These are phyloP conservation scores for Sisor rabdophorus DNA, from an alignment of 2,113 vertebrate genomes.

Conservation along the genomic window DNA sequence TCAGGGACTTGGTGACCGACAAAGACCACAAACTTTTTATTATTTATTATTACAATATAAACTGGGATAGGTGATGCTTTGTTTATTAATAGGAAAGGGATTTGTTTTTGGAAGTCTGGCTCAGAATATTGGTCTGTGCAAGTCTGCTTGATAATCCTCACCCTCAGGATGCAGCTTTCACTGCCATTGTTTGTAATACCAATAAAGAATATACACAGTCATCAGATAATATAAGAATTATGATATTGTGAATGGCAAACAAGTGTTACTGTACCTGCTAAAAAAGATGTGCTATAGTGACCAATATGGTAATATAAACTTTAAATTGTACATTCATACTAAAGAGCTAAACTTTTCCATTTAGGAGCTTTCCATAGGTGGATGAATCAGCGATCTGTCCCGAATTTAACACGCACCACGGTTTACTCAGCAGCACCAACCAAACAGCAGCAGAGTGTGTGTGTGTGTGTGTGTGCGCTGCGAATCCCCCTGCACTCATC, in stretches of 20 bases:
- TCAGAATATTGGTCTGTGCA: slow-evolving; percentile 35
- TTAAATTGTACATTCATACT: neutral
- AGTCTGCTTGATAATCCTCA: slow-evolving; percentile 10
- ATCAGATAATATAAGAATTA: neutral
- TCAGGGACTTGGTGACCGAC: neutral
- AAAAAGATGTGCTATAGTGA: neutral
- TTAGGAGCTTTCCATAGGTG: neutral
- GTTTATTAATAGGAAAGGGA: neutral
- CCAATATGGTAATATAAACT: too few species aligned
- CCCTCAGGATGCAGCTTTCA: slow-evolving; percentile 12
- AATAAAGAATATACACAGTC: neutral
- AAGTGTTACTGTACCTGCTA: neutral
- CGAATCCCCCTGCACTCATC: neutral
- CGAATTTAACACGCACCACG: neutral
- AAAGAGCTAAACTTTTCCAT: slow-evolving; percentile 1
- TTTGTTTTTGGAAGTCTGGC: slow-evolving; percentile 33
- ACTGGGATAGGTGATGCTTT: too few species aligned
- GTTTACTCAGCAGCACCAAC: neutral
- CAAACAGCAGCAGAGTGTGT: neutral
- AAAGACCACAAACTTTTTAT: neutral
- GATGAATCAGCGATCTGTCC: slow-evolving; percentile 9
- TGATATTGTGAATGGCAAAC: neutral
- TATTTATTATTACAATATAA: slow-evolving; percentile 31
- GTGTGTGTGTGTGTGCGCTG: neutral
- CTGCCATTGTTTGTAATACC: neutral